Base-by-base conservation (phyloP, 2,888 invertebrate species). In the Uropetala carovei region DNA sequence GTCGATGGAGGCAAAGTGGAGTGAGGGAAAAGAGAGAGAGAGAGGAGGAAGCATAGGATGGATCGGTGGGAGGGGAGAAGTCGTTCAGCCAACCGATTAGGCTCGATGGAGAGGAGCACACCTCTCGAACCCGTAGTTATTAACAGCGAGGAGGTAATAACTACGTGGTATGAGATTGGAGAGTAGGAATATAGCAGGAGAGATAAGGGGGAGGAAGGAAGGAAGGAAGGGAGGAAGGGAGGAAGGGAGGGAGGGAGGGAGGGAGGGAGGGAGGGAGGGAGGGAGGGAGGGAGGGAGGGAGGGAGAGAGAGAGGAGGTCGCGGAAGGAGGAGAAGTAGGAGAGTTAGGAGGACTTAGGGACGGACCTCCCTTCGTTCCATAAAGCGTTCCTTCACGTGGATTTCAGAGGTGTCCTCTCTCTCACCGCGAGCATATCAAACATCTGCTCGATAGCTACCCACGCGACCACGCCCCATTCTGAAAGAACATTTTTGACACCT, bases 131-230 rank as follows among this genome's bases (percentile, higher is more conserved):
- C 60, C 86, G 58, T 86, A 86, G 86, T 86, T 86, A 86, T 86
- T 86, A 86, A 86, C 86, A 59, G 60, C 86, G 86, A 60, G 86
- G 60, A 86, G 86, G 86, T 86, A 86, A 86, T 86, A 59, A 86
- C 86, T 86, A 86, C 60, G 59, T 86, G 86, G 60, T 27, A 27
- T 86, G 60, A 60, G 86, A 86, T 86, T 86, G 86, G 86, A 60
- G 60, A 43, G 82, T 43, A 43, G 82, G 22, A 16, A 57, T 22
- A 58, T 22, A 58, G 57, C 57, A 56, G 83, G 4, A 57, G 83
- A 27, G 64, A 56, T 22, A 86, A 16, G 9, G 43, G 60, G n/a
- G n/a, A n/a, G n/a, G n/a, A n/a, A n/a, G n/a, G n/a, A n/a, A n/a
- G n/a, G n/a, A n/a, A n/a, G n/a, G n/a, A n/a, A n/a, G n/a, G 81